Evolutionary conservation across 1,140 invertebrate genomes (phyloP).

Genomic region (Drosophila micromelanica): DNA sequence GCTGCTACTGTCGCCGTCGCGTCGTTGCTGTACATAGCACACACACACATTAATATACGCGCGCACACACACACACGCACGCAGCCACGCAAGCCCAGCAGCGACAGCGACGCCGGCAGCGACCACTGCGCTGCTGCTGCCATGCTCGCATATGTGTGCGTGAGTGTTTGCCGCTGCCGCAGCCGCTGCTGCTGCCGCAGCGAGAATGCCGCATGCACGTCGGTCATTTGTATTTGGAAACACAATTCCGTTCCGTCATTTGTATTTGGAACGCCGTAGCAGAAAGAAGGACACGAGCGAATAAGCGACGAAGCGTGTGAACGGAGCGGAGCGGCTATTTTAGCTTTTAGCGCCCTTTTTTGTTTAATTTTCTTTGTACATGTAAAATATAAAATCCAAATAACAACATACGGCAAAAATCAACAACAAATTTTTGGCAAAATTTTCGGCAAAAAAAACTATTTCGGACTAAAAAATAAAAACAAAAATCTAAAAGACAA

Average conservation of each 20-base stretch:
- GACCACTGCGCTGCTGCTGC: constrained; percentile 21
- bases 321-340: constrained; percentile 77
- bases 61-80: neutral
- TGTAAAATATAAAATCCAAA: constrained; percentile 35
- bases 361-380: constrained; percentile 75
- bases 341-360: constrained; percentile 83
- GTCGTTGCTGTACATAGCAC: constrained; percentile 34
- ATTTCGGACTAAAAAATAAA: constrained; percentile 50
- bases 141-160: constrained; percentile 21
- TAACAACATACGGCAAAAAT: constrained; percentile 39
- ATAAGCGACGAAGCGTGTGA: constrained; percentile 70
- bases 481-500: constrained; percentile 18
- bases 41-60: constrained; percentile 8
- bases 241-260: constrained; percentile 67
- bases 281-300: constrained; percentile 80
- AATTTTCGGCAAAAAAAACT: constrained; percentile 62
- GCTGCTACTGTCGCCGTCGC: neutral
- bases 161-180: constrained; percentile 17
- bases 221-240: constrained; percentile 81
- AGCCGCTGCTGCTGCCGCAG: constrained; percentile 27
- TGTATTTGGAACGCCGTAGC: constrained; percentile 82
- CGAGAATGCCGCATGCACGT: constrained; percentile 69
- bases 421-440: constrained; percentile 63
- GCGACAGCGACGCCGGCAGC: constrained; percentile 20
- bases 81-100: constrained; percentile 1